These are phyloP conservation scores for Dendrocopos noguchii DNA, from an alignment of 2,113 vertebrate species.

Conservation along the genomic window DNA sequence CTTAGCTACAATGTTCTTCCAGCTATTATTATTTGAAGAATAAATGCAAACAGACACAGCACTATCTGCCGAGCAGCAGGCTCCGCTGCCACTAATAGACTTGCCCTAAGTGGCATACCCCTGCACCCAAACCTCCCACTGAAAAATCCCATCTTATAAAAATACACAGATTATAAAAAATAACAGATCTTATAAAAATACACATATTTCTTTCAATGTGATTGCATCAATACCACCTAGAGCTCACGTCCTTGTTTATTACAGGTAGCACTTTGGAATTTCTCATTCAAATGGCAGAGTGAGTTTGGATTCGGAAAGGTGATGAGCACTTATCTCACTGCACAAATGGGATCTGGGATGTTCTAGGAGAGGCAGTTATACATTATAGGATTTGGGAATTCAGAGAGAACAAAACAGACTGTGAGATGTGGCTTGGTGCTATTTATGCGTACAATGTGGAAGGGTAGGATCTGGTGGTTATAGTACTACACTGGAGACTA, in stretches of 20 bases:
- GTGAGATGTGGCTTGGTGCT: not conserved
- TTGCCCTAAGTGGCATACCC: not conserved
- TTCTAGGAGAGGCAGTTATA: not conserved
- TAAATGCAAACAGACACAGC: not conserved
- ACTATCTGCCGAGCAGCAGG: not conserved
- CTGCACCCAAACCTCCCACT: not conserved
- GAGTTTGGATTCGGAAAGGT: not conserved
- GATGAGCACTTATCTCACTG: not conserved
- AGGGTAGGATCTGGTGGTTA: not conserved
- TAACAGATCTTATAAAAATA: not conserved
- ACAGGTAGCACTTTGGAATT: not conserved
- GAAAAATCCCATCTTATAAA: not conserved
- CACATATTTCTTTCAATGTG: not conserved
- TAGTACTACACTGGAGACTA: not conserved
- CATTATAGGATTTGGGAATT: not conserved
- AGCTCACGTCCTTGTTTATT: not conserved
- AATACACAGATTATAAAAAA: no score
- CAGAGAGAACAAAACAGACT: not conserved
- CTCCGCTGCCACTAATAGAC: not conserved
- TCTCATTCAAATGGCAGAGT: not conserved
- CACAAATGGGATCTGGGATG: not conserved
- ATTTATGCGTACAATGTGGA: not conserved
- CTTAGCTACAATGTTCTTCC: not conserved
- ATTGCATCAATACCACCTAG: not conserved
- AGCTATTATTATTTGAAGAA: constrained; percentile 28